These are phyloP conservation scores for Apodemus speciosus DNA, from an alignment of 2,113 vertebrate species.

Conservation along the genomic window DNA sequence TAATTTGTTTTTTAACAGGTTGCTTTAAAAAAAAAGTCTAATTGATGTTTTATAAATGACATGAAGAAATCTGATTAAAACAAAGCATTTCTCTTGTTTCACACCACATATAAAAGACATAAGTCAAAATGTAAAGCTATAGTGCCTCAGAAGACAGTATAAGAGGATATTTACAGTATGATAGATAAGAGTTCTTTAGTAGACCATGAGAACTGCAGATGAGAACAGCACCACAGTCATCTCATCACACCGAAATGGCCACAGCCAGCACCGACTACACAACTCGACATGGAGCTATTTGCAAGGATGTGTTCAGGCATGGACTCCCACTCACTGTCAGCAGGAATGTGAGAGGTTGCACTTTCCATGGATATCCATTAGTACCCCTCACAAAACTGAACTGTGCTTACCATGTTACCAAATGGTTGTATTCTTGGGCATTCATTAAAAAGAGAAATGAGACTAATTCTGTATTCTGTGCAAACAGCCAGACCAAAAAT, in stretches of 20 bases:
- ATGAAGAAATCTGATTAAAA: background rate
- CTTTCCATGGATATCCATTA: background rate
- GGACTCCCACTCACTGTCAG: background rate
- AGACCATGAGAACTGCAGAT: background rate
- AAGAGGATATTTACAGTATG: background rate
- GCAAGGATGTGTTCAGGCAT: background rate
- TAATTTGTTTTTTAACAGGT: background rate
- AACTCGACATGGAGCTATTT: background rate
- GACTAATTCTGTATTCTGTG: background rate
- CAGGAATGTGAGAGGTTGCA: background rate
- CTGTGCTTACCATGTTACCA: background rate
- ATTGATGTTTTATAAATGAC: background rate
- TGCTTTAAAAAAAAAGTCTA: background rate
- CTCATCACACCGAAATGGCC: background rate
- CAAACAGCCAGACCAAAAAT: background rate
- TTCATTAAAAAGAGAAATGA: background rate
- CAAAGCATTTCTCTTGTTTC: background rate
- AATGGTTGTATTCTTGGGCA: background rate
- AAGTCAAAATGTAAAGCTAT: background rate
- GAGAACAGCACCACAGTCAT: background rate
- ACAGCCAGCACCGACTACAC: no score
- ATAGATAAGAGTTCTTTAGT: no score
- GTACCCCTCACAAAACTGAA: background rate
- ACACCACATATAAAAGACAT: background rate
- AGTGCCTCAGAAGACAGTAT: background rate